Evolutionary conservation across 1,140 invertebrate genomes (phyloP).

Genomic region (Trichogramma pretiosum): DNA sequence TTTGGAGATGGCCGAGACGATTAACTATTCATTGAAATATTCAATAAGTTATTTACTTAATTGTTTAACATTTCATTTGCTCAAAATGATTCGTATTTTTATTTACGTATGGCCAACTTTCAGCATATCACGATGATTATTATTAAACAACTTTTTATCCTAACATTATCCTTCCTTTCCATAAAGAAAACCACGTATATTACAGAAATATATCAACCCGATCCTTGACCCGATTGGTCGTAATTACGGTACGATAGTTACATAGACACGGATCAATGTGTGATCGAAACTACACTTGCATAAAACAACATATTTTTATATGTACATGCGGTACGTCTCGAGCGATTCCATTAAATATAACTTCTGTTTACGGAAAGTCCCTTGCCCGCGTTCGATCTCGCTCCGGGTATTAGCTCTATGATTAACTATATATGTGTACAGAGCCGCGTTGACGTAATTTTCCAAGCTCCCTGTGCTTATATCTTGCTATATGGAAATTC

Average conservation of each 20-base stretch:
- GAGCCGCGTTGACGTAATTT: not conserved
- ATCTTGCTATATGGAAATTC: too few relatives aligned
- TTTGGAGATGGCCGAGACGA: too few relatives aligned
- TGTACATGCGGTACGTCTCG: slow-evolving; percentile 11
- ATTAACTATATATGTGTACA: not conserved
- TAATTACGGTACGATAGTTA: too few relatives aligned
- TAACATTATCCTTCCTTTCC: slow-evolving; percentile 15
- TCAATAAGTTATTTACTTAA: too few relatives aligned
- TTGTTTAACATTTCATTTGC: not conserved
- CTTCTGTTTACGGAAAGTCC: not conserved
- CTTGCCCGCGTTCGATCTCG: not conserved
- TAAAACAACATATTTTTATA: slow-evolving; percentile 17
- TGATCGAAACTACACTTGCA: slow-evolving; percentile 20
- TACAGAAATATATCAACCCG: slow-evolving; percentile 15
- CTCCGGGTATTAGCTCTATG: not conserved
- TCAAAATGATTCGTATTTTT: not conserved
- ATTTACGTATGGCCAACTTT: not conserved
- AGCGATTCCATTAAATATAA: not conserved
- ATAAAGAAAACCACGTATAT: slow-evolving; percentile 19
- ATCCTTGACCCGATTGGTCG: slow-evolving; percentile 19
- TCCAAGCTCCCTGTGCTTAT: too few relatives aligned
- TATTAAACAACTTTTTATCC: slow-evolving; percentile 3
- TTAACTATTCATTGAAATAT: too few relatives aligned
- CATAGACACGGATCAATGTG: too few relatives aligned
- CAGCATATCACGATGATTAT: too few relatives aligned